Conservation (phyloP, 2,113 vertebrate genomes). For the Elgaria multicarinata region DNA sequence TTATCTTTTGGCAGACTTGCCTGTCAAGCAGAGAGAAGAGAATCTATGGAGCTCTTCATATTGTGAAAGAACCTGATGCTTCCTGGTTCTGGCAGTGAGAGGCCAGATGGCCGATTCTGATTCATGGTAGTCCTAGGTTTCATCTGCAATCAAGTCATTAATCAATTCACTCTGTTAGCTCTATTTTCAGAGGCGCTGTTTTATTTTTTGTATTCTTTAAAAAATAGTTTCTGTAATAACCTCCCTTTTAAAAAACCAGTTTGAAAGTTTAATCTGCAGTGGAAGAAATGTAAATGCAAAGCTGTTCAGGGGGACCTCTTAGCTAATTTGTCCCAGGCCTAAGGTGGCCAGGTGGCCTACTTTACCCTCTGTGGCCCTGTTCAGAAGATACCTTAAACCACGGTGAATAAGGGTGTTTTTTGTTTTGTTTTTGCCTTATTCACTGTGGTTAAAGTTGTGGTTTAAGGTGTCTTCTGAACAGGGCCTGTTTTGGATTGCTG, state of each 20-base stretch:
- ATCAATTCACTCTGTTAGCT: slow-evolving; percentile 14
- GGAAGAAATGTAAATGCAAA: not conserved
- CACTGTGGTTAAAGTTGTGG: too few species aligned
- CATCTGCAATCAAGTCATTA: slow-evolving; percentile 3
- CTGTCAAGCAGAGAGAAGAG: not conserved
- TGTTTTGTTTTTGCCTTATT: too few species aligned
- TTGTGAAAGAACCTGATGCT: not conserved
- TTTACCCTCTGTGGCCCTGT: too few species aligned
- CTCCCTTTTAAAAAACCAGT: not conserved
- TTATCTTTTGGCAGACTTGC: slow-evolving; percentile 4
- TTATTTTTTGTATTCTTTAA: not conserved
- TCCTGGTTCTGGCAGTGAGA: slow-evolving; percentile 3
- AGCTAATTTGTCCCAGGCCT: not conserved
- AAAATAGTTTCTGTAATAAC: not conserved
- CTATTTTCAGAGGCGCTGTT: not conserved
- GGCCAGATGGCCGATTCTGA: slow-evolving; percentile 19
- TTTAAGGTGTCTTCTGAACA: too few species aligned
- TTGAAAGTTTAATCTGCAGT: slow-evolving; percentile 5
- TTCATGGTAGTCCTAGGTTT: slow-evolving; percentile 18
- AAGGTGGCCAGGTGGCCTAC: too few species aligned
- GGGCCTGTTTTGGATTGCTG: not conserved
- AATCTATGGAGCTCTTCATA: not conserved
- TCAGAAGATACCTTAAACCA: too few species aligned
- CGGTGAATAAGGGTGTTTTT: too few species aligned
- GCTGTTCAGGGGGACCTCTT: accelerated